These are phyloP conservation scores for Stylophora pistillata DNA, from an alignment of 64 coral and sea anemone species.

Conservation along the genomic window DNA sequence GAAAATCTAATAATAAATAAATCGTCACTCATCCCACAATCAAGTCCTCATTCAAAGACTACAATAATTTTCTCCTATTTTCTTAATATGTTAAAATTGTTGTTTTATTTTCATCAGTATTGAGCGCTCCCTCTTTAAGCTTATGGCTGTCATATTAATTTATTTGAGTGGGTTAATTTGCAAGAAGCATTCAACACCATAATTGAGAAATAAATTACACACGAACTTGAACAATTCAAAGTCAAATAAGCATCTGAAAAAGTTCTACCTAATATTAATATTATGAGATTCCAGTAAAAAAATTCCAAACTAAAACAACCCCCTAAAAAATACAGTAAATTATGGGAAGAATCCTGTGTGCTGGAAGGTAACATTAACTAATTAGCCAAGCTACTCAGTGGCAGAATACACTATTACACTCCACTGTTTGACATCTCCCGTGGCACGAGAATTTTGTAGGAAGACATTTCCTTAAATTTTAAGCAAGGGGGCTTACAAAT, in stretches of 20 bases:
- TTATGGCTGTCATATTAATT: neutral
- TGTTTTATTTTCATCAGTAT: neutral
- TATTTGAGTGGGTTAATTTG: too few species aligned
- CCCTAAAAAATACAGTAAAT: too few species aligned
- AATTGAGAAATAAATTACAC: slow-evolving; percentile 19
- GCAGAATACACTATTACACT: too few species aligned
- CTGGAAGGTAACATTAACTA: too few species aligned
- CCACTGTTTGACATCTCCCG: too few species aligned
- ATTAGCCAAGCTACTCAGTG: too few species aligned
- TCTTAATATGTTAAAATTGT: slow-evolving; percentile 1
- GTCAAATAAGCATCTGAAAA: neutral
- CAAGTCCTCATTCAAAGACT: neutral
- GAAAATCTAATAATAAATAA: neutral
- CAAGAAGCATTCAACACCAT: neutral
- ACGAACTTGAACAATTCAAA: neutral
- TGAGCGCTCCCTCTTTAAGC: neutral
- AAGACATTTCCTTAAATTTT: too few species aligned
- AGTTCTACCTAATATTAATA: neutral
- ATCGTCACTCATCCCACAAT: neutral
- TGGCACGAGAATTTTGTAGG: too few species aligned
- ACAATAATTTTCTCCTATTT: neutral
- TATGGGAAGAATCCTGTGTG: too few species aligned
- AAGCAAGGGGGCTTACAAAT: too few species aligned
- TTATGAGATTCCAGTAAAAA: neutral
- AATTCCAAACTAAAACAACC: neutral